Base-by-base conservation (phyloP, 1,140 invertebrate genomes). In the Drosophila seguyi region DNA sequence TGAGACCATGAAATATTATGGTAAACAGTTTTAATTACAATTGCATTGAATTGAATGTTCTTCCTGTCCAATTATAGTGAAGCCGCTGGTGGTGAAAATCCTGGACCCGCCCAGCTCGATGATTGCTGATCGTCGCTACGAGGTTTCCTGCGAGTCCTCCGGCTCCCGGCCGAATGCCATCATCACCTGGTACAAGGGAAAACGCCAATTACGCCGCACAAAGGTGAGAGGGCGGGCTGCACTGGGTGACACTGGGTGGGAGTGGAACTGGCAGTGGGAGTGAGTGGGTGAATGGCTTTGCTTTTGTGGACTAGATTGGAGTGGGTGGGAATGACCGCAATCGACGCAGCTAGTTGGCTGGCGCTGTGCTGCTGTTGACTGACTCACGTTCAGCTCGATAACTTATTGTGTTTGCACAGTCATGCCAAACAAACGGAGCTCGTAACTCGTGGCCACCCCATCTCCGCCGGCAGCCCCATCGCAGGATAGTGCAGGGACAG, bases 161-260 rank as follows among this genome's bases (percentile, higher is more conserved):
- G 97, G 97, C 48, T 97, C 97, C 10, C 94, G 97, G 62, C 97
- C 97, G 45, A 95, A 96, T 3, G 97, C 97, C 25, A 94, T 96
- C 82, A 96, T 98, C 83, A 96, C 97, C 1, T 98, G 97, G 97
- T 97, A 97, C 93, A 97, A 97, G 91, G 96, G 96, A 81, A 96
- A 96, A 92, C 94, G 96, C 76, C 95, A 96, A 86, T 94, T 96
- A 61, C 95, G 95, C 92, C 95, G 96, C 87, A 95, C 96, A 58
- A 96, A 95, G 93, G 96, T 96, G 92, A 94, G 91, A 81, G 58
- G 38, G 25, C 13, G 31, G 31, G 27, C 31, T 27, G 48, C 50
- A 53, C 14, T 45, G 20, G 53, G 16, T 48, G 53, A 8, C 29
- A 16, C 27, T 71, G 41, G 47, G n/a, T 29, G 16, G 39, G 31